phyloP scores from a whole-genome alignment of 2,113 vertebrate genomes.

The Morone saxatilis region DNA sequence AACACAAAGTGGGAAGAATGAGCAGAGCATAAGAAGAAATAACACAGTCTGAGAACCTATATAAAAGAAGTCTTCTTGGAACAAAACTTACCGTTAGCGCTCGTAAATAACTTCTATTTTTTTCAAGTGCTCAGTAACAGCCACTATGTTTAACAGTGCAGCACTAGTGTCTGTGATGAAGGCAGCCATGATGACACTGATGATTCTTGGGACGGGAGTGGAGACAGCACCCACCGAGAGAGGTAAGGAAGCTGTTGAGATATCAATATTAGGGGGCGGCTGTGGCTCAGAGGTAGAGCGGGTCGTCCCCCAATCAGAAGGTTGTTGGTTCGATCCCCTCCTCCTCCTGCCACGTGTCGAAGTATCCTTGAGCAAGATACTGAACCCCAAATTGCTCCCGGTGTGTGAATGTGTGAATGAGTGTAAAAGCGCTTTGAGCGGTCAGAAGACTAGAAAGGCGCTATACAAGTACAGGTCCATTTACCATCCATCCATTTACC shows the following conservation, averaged over 20 bases:
- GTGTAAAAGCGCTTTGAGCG: no score
- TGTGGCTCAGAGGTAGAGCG: no score
- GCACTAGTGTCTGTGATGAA: slow-evolving; percentile 7
- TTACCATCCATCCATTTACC: no score
- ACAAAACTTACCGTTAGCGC: not conserved
- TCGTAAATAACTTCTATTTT: not conserved
- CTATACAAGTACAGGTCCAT: no score
- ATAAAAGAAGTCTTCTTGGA: not conserved
- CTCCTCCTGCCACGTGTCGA: no score
- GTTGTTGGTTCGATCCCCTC: no score
- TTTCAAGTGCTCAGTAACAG: not conserved
- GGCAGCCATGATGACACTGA: slow-evolving; percentile 28
- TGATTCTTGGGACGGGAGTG: slow-evolving; percentile 17
- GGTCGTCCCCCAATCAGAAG: no score
- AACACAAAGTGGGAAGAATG: not conserved
- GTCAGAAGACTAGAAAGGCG: no score
- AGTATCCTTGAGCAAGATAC: no score
- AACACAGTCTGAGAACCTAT: not conserved
- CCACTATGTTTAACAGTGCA: slow-evolving; percentile 37
- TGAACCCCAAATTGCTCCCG: no score
- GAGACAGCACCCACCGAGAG: slow-evolving; percentile 52
- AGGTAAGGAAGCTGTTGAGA: slow-evolving; percentile 50
- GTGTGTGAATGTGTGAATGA: no score
- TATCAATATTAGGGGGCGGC: no score
- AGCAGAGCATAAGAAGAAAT: not conserved